phyloP scores from a whole-genome alignment of 2,888 invertebrate genomes.

The Pseudococcus jackbeardsleyi region DNA sequence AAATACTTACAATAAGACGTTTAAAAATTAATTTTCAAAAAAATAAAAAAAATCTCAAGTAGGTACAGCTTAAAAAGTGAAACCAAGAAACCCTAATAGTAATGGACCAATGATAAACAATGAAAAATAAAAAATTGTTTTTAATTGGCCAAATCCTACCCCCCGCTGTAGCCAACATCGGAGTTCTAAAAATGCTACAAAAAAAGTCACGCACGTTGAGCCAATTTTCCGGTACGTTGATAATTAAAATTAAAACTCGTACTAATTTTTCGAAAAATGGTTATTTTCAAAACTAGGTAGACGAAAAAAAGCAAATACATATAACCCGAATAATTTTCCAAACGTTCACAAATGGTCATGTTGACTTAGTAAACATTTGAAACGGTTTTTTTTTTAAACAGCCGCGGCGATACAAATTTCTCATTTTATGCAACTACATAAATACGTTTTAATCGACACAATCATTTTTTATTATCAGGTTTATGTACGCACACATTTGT shows the following conservation, averaged over 20 bases:
- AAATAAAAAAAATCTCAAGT: too few species aligned
- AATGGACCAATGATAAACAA: too few species aligned
- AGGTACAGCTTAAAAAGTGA: too few species aligned
- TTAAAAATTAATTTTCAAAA: too few species aligned
- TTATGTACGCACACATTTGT: not conserved
- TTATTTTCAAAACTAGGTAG: too few species aligned
- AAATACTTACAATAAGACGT: not conserved
- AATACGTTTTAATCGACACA: conserved; percentile 21
- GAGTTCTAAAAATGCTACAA: too few species aligned
- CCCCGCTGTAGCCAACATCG: too few species aligned
- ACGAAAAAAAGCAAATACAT: not conserved
- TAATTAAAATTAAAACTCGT: too few species aligned
- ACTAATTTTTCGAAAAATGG: too few species aligned
- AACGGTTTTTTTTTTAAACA: not conserved
- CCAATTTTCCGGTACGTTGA: too few species aligned
- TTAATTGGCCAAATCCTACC: not conserved
- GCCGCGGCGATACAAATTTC: not conserved
- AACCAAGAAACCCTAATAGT: too few species aligned
- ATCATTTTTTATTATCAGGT: not conserved
- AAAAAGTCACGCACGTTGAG: too few species aligned
- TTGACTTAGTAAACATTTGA: conserved; percentile 14
- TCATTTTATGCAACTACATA: not conserved
- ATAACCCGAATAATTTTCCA: not conserved
- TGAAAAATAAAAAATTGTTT: not conserved
- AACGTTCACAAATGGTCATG: not conserved